Evolutionary conservation across 2,888 invertebrate genomes (phyloP).

Genomic region (Leucania comma): DNA sequence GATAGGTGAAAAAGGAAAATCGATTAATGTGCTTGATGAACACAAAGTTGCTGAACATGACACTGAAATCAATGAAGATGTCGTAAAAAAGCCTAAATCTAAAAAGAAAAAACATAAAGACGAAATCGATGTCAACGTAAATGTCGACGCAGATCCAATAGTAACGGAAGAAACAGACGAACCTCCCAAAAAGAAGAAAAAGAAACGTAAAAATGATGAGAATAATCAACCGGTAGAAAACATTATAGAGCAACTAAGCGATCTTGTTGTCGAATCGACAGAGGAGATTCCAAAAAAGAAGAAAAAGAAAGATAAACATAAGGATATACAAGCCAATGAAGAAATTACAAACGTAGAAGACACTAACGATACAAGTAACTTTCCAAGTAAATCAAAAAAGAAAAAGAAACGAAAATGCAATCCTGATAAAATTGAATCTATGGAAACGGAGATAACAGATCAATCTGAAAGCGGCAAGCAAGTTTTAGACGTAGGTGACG

Average conservation of each 20-base stretch:
- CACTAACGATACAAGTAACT: slow-evolving; percentile 2
- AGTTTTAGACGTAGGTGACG: slow-evolving; percentile 4
- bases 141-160: slow-evolving; percentile 5
- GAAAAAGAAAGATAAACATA: slow-evolving; percentile 68
- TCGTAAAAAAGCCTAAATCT: slow-evolving; percentile 39
- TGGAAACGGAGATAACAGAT: slow-evolving; percentile 16
- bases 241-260: slow-evolving; percentile 45
- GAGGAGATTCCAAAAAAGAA: slow-evolving; percentile 66
- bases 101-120: slow-evolving; percentile 69
- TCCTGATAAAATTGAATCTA: slow-evolving; percentile 13
- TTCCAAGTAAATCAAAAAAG: slow-evolving; percentile 52
- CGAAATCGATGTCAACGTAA: slow-evolving; percentile 21
- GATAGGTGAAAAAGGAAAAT: slow-evolving; percentile 6
- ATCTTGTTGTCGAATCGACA: slow-evolving; percentile 43
- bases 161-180: slow-evolving; percentile 17
- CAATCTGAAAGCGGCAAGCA: slow-evolving; percentile 29
- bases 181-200: slow-evolving; percentile 63
- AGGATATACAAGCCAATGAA: slow-evolving; percentile 39
- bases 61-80: slow-evolving; percentile 26
- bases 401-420: slow-evolving; percentile 68
- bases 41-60: slow-evolving; percentile 56
- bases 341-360: slow-evolving; percentile 10
- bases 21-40: slow-evolving; percentile 30
- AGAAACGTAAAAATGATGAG: slow-evolving; percentile 64
- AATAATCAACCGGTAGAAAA: slow-evolving; percentile 43